Base-by-base conservation (phyloP, 2,113 vertebrate genomes). In the Seriola dumerili region DNA sequence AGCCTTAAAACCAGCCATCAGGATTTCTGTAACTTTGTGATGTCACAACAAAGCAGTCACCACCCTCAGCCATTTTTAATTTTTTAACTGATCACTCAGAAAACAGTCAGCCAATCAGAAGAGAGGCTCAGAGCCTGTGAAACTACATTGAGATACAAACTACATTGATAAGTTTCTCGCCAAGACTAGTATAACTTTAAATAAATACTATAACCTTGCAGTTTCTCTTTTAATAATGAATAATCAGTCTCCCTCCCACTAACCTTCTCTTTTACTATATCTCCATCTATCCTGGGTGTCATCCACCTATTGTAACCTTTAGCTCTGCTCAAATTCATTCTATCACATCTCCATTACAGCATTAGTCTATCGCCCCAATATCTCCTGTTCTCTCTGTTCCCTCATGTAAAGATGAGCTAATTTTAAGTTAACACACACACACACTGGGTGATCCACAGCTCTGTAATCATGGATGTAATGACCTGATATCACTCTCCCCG, bases 391-490 rank as follows among this genome's bases (percentile, higher is more conserved):
- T 44, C 44, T 25, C n/a, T 61, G 12, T 50, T 50, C 52, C 32
- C 21, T 40, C 38, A 10, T 42, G 8, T 9, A 44, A 34, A 77
- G 77, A 80, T 72, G 57, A 61, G 42, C 74, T 68, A 50, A 69
- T 62, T 82, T 76, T 48, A 66, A 63, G 54, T 42, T 58, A 52
- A 34, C 32, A 64, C 40, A 81, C 36, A 59, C 67, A 59, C 67
- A 62, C 36, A 42, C 40, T 42, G 40, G 7, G 50, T 44, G 42
- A 67, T 72, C 76, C 1, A 3, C 57, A 40, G 57, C 40, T 65
- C 38, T 17, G 75, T 34, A 77, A 64, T 84, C 50, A 46, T 65
- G 8, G 72, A 54, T 85, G 69, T n/a, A n/a, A 81, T 83, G 65
- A 54, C 69, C 46, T 55, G 3, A 76, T 52, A 52, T 71, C 70